Evolutionary conservation across 2,888 invertebrate genomes (phyloP).

Genomic region (Epinotia nisella): DNA sequence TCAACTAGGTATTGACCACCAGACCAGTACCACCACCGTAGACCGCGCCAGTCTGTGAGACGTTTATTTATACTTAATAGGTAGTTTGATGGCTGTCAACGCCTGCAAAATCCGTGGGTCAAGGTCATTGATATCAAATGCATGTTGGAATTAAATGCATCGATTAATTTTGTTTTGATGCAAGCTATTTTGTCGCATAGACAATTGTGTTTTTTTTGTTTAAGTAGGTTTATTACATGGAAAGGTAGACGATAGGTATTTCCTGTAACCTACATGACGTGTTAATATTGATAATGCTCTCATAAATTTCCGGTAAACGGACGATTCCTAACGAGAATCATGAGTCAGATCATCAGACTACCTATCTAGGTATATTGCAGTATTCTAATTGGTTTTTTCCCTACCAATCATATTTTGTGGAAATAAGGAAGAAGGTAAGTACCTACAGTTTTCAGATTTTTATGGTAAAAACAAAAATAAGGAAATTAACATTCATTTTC

Average conservation of each 20-base stretch:
- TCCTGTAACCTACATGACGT: constrained; percentile 12
- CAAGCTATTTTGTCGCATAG: neutral
- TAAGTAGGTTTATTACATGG: constrained; percentile 3
- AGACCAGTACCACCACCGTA: too few relatives aligned
- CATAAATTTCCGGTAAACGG: constrained; percentile 24
- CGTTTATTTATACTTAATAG: too few relatives aligned
- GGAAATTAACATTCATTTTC: neutral
- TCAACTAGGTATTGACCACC: too few relatives aligned
- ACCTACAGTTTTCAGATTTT: neutral
- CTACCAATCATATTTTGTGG: too few relatives aligned
- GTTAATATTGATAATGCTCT: constrained; percentile 1
- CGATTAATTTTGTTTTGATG: neutral
- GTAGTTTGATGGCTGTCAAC: neutral
- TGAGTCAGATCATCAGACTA: constrained; percentile 18
- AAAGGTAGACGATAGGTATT: neutral
- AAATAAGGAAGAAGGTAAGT: neutral
- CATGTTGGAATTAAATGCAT: neutral
- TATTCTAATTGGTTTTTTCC: neutral
- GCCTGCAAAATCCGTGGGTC: constrained; percentile 13
- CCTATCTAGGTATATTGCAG: neutral
- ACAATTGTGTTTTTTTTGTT: neutral
- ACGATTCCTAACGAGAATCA: constrained; percentile 3
- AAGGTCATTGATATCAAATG: constrained; percentile 16
- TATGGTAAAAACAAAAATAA: neutral
- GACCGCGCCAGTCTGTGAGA: too few relatives aligned